These are phyloP conservation scores for Macrotus californicus DNA, from an alignment of 2,113 vertebrate genomes.

Conservation along the genomic window DNA sequence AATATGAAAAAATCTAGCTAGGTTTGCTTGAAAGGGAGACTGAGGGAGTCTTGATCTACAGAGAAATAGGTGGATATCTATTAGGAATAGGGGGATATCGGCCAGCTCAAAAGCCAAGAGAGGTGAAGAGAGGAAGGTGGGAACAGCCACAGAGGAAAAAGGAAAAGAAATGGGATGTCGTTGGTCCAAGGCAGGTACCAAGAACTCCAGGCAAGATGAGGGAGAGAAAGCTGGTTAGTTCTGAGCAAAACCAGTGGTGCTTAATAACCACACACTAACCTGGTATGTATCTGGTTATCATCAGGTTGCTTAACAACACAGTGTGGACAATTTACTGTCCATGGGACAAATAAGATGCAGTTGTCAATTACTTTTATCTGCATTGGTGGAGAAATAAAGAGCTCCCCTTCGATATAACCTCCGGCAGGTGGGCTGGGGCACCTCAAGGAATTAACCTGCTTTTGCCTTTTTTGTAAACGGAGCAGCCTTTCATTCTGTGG, in stretches of 20 bases:
- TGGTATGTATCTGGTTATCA: background rate
- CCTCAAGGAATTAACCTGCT: background rate
- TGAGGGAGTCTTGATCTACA: background rate
- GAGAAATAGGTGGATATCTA: too few relatives aligned
- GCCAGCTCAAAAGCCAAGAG: background rate
- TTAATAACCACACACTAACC: too few relatives aligned
- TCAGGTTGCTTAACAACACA: background rate
- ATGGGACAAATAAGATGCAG: background rate
- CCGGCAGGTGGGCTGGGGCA: background rate
- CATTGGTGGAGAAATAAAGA: background rate
- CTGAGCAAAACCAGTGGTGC: background rate
- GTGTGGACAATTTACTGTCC: background rate
- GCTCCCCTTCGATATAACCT: background rate
- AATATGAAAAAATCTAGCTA: background rate
- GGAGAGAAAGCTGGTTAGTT: background rate
- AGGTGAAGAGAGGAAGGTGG: background rate
- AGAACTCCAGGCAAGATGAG: background rate
- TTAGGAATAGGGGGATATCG: accelerated
- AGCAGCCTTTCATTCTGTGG: background rate
- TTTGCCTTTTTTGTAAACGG: background rate
- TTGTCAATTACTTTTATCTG: background rate
- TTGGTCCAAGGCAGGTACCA: background rate
- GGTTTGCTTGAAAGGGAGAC: background rate
- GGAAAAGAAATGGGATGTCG: background rate
- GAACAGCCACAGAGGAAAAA: background rate